Base-by-base conservation (phyloP, 2,113 vertebrate species). In the Embiotoca jacksoni region DNA sequence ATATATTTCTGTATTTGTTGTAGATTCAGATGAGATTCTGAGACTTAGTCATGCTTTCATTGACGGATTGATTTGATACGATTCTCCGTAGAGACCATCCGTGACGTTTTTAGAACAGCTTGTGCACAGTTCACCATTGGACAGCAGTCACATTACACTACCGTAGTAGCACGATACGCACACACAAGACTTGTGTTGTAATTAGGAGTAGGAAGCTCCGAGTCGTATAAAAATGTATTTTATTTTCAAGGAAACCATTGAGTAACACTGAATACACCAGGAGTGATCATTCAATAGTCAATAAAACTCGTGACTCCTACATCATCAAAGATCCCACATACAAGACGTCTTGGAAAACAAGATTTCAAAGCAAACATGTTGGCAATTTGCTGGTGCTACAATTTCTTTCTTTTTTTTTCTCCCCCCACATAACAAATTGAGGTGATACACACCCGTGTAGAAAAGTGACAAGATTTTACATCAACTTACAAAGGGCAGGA, bases 231-330 rank as follows among this genome's bases (percentile, higher is more conserved):
- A 93, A 93, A 91, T 82, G 78, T 57, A 87, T 93, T 93, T 23
- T 93, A 93, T 91, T 92, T 91, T 87, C 78, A 90, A 90, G 91
- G 91, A 91, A 92, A 90, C 91, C 89, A 91, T 87, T 84, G 74
- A 89, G 82, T 91, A 93, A 93, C 91, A 93, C 91, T 91, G 89
- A 93, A 90, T 93, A 93, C 91, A 92, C 89, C 90, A 86, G 91
- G 90, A 91, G 91, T 91, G 91, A 91, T 91, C 91, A 89, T 92
- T 90, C 91, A 93, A 92, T 84, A 84, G 89, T 91, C 90, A 89
- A 92, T 85, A 90, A 90, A 90, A 91, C 84, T 36, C 11, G 58
- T 78, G 85, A 90, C 83, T 89, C 85, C 71, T 82, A 91, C 84
- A 84, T 89, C 77, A 41, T 89, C 63, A 82, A 87, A 88, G 89